A percentile compares a stretch with the other conserved stretches of the same genome.
These are phyloP conservation scores for Zhuqinia jingwanae DNA, from an alignment of 2,888 invertebrate genomes.

Conservation along the genomic window DNA sequence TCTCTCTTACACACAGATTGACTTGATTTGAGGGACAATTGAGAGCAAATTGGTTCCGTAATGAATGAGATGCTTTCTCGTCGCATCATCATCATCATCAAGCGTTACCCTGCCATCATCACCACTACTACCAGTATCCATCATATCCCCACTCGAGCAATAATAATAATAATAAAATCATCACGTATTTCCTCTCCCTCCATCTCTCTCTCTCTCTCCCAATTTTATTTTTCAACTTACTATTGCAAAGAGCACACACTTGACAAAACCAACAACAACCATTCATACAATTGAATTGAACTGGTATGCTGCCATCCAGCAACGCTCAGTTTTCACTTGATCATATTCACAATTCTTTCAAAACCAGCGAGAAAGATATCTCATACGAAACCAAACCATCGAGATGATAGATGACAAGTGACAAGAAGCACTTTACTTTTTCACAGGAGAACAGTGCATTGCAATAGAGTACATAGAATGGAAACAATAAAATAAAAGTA, in stretches of 20 bases:
- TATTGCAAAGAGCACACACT: constrained; percentile 18
- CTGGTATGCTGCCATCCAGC: neutral
- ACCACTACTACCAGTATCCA: constrained; percentile 16
- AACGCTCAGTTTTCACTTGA: constrained; percentile 3
- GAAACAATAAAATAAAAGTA: neutral
- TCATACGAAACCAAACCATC: too few species aligned
- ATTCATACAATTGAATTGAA: neutral
- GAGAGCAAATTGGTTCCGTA: constrained; percentile 72
- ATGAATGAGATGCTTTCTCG: constrained; percentile 72
- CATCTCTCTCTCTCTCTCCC: neutral
- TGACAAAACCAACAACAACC: constrained; percentile 49
- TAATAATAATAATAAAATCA: constrained; percentile 49
- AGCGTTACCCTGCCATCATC: constrained; percentile 10
- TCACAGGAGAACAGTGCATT: neutral
- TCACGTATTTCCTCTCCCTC: constrained; percentile 16
- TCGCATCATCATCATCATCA: constrained; percentile 18
- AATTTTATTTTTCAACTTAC: neutral
- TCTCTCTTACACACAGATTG: constrained; percentile 23
- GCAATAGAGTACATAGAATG: too few species aligned
- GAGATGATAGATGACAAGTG: constrained; percentile 47
- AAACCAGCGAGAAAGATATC: neutral
- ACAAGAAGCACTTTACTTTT: constrained; percentile 50
- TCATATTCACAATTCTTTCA: constrained; percentile 4
- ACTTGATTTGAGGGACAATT: constrained; percentile 72
- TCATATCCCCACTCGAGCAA: neutral